A percentile compares a stretch with the other conserved stretches of the same genome.
Conservation (phyloP, 2,888 invertebrate species). For the Ptycholaimellus sp. region DNA sequence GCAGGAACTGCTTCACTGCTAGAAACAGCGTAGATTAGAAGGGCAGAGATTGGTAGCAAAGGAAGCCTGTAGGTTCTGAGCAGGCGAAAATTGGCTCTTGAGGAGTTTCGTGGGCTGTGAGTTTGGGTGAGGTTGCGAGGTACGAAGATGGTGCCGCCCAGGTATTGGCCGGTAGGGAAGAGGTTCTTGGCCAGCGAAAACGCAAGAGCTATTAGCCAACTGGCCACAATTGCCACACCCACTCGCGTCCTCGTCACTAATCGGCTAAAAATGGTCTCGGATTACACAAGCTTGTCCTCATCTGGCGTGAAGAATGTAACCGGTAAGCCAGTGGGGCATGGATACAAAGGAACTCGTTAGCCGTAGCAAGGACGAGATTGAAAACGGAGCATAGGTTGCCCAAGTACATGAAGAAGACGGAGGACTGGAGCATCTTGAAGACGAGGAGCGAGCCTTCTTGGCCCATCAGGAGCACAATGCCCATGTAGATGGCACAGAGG, state of each 20-base stretch:
- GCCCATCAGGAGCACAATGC: slow-evolving; percentile 1
- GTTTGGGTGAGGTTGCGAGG: no score
- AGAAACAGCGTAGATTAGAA: no score
- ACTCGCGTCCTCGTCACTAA: neutral
- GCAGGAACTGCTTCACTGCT: no score
- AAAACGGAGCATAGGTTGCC: slow-evolving; percentile 7
- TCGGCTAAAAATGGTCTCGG: no score
- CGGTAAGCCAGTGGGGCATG: slow-evolving; percentile 4
- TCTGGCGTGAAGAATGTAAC: no score
- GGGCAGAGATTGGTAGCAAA: no score
- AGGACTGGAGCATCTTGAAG: slow-evolving; percentile 5
- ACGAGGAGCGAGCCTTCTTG: neutral
- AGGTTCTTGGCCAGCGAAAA: slow-evolving; percentile 1
- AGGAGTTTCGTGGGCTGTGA: no score
- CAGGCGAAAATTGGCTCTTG: no score
- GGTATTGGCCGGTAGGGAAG: neutral
- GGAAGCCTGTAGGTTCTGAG: no score
- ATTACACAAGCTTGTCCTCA: no score
- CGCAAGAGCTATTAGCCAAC: slow-evolving; percentile 3
- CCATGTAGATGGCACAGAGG: slow-evolving; percentile 8
- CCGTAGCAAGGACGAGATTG: slow-evolving; percentile 7
- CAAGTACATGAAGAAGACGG: slow-evolving; percentile 6
- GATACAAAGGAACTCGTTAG: slow-evolving; percentile 7
- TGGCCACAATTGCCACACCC: slow-evolving; percentile 2
- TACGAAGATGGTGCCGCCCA: neutral